Conservation (phyloP, 2,888 invertebrate genomes). For the Tupiocoris notatus region DNA sequence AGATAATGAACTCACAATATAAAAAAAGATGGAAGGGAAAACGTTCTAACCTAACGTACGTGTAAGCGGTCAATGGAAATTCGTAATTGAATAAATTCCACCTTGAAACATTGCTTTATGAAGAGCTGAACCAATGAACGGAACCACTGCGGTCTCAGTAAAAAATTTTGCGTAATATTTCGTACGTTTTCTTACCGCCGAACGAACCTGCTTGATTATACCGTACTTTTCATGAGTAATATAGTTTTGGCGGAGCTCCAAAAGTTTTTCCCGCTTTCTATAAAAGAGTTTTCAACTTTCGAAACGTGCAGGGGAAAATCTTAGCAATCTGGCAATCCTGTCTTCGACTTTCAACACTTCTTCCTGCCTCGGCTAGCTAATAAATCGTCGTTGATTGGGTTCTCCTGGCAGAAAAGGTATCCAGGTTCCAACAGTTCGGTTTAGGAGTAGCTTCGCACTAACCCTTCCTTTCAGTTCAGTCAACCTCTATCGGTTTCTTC, state of each 20-base stretch:
- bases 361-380: slow-evolving; percentile 12
- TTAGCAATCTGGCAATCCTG: not conserved
- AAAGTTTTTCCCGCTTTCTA: not conserved
- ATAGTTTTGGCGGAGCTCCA: not conserved
- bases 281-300: not conserved
- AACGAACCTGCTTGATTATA: too few species aligned
- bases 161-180: too few species aligned
- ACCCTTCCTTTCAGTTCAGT: not conserved
- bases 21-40: too few species aligned
- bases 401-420: slow-evolving; percentile 19
- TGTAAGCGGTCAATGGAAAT: too few species aligned
- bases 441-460: not conserved
- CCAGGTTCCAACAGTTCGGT: not conserved
- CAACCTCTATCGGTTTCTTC: not conserved
- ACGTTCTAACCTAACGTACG: too few species aligned
- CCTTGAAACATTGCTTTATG: too few species aligned
- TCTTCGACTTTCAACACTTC: not conserved
- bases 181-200: too few species aligned
- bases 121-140: too few species aligned
- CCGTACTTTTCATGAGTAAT: too few species aligned
- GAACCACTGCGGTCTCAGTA: too few species aligned
- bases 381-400: slow-evolving; percentile 39
- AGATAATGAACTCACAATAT: too few species aligned
- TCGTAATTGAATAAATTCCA: too few species aligned
- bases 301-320: not conserved